Evolutionary conservation across 1,140 invertebrate genomes (phyloP), one percentile per base, ranked within the genome.

Genomic region (Limonius californicus): DNA sequence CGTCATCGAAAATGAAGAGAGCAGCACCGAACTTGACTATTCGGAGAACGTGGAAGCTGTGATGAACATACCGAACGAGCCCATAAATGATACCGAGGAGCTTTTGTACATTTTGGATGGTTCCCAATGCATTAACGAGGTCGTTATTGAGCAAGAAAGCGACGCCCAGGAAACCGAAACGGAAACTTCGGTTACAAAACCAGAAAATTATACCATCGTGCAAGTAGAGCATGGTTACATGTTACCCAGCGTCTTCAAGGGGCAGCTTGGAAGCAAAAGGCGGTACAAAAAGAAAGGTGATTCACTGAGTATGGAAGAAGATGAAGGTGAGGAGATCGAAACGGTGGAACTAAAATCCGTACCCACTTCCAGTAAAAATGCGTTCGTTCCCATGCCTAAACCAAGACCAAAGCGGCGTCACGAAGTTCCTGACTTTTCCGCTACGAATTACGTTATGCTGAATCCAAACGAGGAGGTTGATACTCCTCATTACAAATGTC

Each of bases 221-320:
- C 69, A 68, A 43, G 59, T 72, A 1, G 74, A 75, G 39, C 74
- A 75, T 50, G 74, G 72, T 9, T 75, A 75, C 60, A 70, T 75
- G 43, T 67, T 74, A 11, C 65, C 69, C 1, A 63, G 63, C 12
- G 56, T 60, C 0, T 61, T 63, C 4, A 57, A 54, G 16, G 58
- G 23, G 3, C 23, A 9, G 9, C 9, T 27, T 3, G 23, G 9
- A 27, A 27, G 23, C 9, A 27, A 27, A 59, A 57, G 21, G 53
- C 12, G 65, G 62, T 9, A 11, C 61, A 3, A 60, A 63, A 20
- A n/a, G 42, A 14, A 43, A 43, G 12, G 32, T 43, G 23, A 27
- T 27, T 9, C 3, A 58, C 2, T 45, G 59, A 15, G 32, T 53
- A 0, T 57, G 54, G 12, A 66, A 64, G 57, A 57, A 57, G 39